A percentile compares a stretch with the other conserved stretches of the same genome.
Evolutionary conservation across 92 coral and sea anemone genomes (phyloP).

Genomic region (Virgularia gustaviana): DNA sequence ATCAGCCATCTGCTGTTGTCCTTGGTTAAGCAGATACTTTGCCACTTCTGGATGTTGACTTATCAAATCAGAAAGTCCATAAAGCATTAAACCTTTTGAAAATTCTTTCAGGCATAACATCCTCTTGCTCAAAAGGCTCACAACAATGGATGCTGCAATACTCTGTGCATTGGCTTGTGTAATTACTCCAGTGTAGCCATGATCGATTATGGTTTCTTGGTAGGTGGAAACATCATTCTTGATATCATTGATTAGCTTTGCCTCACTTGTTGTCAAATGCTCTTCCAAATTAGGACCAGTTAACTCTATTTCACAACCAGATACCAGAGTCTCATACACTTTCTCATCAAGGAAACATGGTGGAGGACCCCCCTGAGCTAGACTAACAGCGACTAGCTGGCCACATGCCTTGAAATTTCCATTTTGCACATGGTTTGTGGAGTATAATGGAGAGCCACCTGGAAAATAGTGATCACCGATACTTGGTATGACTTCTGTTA

Average conservation of each 20-base stretch:
- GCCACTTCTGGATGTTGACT: slow-evolving; percentile 17
- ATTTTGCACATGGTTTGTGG: slow-evolving; percentile 31
- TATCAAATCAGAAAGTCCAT: slow-evolving; percentile 38
- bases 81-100: slow-evolving; percentile 30
- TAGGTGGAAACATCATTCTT: slow-evolving; percentile 37
- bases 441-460: slow-evolving; percentile 18
- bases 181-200: slow-evolving; percentile 10
- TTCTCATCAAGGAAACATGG: slow-evolving; percentile 53
- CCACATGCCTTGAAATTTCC: slow-evolving; percentile 48
- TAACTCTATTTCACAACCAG: slow-evolving; percentile 36
- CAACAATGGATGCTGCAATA: slow-evolving; percentile 42
- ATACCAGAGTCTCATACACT: slow-evolving; percentile 45
- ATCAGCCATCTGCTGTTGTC: slow-evolving; percentile 50
- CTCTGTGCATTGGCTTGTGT: neutral
- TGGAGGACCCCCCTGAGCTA: slow-evolving; percentile 64
- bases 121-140: slow-evolving; percentile 59
- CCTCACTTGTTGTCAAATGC: slow-evolving; percentile 43
- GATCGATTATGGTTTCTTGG: slow-evolving; percentile 8
- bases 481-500: slow-evolving; percentile 7
- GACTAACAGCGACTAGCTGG: slow-evolving; percentile 54
- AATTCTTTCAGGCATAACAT: slow-evolving; percentile 38
- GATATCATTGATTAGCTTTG: slow-evolving; percentile 6
- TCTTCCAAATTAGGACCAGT: slow-evolving; percentile 38
- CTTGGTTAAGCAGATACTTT: slow-evolving; percentile 13
- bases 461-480: slow-evolving; percentile 23